Conservation (phyloP, 2,113 vertebrate genomes). For the Puntigrus tetrazona region DNA sequence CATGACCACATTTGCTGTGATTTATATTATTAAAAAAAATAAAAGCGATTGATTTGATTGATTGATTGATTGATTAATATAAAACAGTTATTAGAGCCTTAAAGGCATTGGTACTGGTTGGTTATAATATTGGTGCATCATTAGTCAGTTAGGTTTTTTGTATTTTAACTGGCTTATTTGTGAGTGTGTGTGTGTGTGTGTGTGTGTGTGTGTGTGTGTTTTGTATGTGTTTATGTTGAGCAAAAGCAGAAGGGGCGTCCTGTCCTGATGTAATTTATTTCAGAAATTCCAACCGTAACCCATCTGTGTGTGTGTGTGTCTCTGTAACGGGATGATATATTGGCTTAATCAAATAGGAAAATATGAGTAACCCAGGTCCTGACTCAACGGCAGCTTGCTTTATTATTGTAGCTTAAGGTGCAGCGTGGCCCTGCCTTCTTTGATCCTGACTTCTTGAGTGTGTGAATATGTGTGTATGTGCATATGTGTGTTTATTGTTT, state of each 20-base stretch:
- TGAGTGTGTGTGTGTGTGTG: not conserved
- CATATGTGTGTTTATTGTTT: slow-evolving; percentile 56
- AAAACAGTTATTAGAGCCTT: not conserved
- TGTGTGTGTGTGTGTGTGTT: slow-evolving; percentile 3
- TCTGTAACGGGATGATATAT: slow-evolving; percentile 74
- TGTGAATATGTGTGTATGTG: slow-evolving; percentile 57
- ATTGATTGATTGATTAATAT: too few species aligned
- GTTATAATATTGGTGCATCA: not conserved
- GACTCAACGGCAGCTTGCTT: slow-evolving; percentile 62
- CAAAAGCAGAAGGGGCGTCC: not conserved
- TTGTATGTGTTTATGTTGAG: not conserved
- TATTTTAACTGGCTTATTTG: not conserved
- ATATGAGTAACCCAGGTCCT: slow-evolving; percentile 76
- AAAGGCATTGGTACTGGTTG: not conserved
- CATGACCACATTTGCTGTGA: too few species aligned
- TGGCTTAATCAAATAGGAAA: slow-evolving; percentile 79
- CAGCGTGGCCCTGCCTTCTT: slow-evolving; percentile 75
- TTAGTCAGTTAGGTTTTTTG: not conserved
- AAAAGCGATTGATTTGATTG: too few species aligned
- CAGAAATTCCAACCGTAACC: slow-evolving; percentile 18
- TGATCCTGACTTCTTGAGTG: slow-evolving; percentile 70
- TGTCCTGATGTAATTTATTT: slow-evolving; percentile 23
- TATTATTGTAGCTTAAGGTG: slow-evolving; percentile 79
- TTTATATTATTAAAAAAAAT: too few species aligned
- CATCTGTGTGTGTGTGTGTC: slow-evolving; percentile 21